phyloP scores from a whole-genome alignment of 1,140 invertebrate genomes.

The Solenopsis fugax region DNA sequence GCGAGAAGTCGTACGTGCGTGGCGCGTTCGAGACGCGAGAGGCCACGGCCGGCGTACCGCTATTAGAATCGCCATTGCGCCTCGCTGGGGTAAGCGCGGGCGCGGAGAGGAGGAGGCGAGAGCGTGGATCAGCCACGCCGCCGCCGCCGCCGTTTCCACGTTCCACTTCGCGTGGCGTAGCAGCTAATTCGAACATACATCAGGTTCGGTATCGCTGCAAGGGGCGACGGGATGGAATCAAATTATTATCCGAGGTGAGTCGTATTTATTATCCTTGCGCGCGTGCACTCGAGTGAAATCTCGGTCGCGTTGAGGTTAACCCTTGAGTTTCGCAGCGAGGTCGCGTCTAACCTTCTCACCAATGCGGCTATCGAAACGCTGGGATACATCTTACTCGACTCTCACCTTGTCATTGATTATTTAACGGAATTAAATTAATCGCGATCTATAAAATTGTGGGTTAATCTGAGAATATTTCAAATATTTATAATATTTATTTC shows the following conservation, averaged over 20 bases:
- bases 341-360: neutral
- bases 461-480: no score
- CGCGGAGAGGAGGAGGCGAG: neutral
- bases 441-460: no score
- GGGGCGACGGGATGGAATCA: neutral
- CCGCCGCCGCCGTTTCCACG: conserved; percentile 52
- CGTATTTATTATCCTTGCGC: conserved; percentile 38
- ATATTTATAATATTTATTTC: no score
- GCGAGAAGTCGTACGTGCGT: conserved; percentile 10
- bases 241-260: conserved; percentile 29
- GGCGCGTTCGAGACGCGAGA: conserved; percentile 22
- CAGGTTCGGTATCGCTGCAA: conserved; percentile 1
- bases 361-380: neutral
- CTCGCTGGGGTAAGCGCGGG: neutral
- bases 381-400: neutral
- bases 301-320: neutral
- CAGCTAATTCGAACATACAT: conserved; percentile 37
- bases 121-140: neutral
- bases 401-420: neutral
- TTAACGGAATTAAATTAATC: neutral
- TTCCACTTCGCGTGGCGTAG: conserved; percentile 58
- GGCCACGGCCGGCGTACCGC: conserved; percentile 44
- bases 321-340: neutral
- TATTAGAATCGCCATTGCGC: conserved; percentile 66
- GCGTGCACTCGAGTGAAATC: neutral